A percentile compares a stretch with the other conserved stretches of the same genome.
phyloP scores from a whole-genome alignment of 2,113 vertebrate species.

The Pachyramphus minor region DNA sequence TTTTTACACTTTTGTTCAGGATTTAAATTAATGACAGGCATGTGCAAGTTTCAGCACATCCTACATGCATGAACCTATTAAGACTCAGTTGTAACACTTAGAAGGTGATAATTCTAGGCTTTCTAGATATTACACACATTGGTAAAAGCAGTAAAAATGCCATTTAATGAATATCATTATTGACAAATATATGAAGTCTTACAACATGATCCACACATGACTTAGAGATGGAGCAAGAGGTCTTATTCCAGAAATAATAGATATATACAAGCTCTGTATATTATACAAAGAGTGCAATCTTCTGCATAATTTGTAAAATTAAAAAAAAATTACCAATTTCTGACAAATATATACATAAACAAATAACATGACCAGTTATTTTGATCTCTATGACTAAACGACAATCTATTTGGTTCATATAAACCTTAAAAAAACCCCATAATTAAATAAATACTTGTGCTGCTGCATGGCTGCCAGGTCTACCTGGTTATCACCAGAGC shows the following conservation, averaged over 20 bases:
- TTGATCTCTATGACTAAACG: background rate
- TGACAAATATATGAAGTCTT: background rate
- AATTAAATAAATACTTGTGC: background rate
- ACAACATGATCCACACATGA: background rate
- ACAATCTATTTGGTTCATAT: background rate
- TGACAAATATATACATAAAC: background rate
- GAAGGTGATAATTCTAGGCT: background rate
- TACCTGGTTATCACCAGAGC: background rate
- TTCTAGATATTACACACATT: background rate
- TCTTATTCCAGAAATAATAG: background rate
- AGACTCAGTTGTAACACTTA: background rate
- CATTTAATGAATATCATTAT: background rate
- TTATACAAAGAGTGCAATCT: background rate
- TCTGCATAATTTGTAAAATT: background rate
- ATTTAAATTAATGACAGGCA: background rate
- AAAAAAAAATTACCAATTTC: background rate
- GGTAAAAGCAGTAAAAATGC: background rate
- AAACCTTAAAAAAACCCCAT: background rate
- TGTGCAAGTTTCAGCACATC: background rate
- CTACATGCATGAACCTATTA: background rate
- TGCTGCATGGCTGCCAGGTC: background rate
- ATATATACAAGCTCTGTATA: background rate
- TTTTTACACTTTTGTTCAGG: background rate
- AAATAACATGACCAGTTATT: background rate
- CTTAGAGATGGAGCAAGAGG: background rate